These are phyloP conservation scores for Hemistola chrysoprasaria DNA, from an alignment of 2,888 invertebrate species.

Conservation along the genomic window DNA sequence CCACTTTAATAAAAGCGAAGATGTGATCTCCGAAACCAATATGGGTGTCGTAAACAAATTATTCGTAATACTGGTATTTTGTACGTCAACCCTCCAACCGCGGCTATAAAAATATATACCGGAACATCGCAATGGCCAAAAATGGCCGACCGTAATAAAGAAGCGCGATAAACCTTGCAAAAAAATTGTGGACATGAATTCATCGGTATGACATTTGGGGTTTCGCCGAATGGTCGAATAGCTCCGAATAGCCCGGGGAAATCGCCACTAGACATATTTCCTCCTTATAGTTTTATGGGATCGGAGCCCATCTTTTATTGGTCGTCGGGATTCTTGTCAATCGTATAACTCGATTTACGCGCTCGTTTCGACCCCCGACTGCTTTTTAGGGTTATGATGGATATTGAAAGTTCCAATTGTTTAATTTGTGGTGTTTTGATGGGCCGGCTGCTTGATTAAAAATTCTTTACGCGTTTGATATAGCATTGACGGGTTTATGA, in stretches of 20 bases:
- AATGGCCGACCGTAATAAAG: slow-evolving; percentile 77
- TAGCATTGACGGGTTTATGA: slow-evolving; percentile 12
- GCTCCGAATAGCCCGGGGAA: slow-evolving; percentile 42
- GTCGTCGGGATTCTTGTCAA: slow-evolving; percentile 73
- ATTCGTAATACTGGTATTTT: slow-evolving; percentile 58
- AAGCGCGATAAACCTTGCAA: slow-evolving; percentile 76
- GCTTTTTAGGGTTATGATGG: slow-evolving; percentile 40
- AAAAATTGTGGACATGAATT: slow-evolving; percentile 79
- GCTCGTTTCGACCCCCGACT: slow-evolving; percentile 50
- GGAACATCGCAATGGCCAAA: slow-evolving; percentile 45
- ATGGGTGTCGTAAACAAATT: slow-evolving; percentile 75
- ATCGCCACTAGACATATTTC: slow-evolving; percentile 65
- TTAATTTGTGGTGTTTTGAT: slow-evolving; percentile 50
- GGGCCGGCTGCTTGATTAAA: slow-evolving; percentile 44
- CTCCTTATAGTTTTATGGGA: slow-evolving; percentile 77
- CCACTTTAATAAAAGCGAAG: slow-evolving; percentile 41
- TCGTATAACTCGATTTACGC: slow-evolving; percentile 56
- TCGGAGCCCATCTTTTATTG: slow-evolving; percentile 75
- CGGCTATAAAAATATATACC: slow-evolving; percentile 58
- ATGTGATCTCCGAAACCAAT: slow-evolving; percentile 59
- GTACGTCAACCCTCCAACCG: slow-evolving; percentile 53
- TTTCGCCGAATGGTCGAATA: slow-evolving; percentile 69
- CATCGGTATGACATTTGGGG: slow-evolving; percentile 81
- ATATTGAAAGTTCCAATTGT: slow-evolving; percentile 59
- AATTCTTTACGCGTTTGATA: slow-evolving; percentile 29